A percentile compares a stretch with the other conserved stretches of the same genome.
Conservation (phyloP, 2,888 invertebrate species). For the Heliconius erato region DNA sequence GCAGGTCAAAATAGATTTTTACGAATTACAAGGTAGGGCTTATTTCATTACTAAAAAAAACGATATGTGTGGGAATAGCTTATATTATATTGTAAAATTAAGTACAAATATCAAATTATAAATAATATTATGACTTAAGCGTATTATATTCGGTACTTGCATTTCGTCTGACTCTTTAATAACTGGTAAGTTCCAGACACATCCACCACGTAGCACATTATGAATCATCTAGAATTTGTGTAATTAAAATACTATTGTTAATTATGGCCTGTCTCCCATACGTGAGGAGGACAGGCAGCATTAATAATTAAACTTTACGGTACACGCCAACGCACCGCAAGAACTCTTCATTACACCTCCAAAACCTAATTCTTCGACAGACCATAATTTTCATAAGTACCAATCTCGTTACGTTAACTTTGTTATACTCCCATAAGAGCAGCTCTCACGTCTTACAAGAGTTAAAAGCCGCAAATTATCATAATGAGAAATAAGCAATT, state of each 20-base stretch:
- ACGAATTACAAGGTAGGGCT: too few relatives aligned
- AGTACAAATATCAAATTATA: neutral
- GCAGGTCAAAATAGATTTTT: too few relatives aligned
- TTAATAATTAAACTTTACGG: conserved; percentile 53
- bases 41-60: too few relatives aligned
- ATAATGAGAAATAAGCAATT: conserved; percentile 81
- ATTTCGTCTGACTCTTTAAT: conserved; percentile 8
- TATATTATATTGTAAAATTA: neutral
- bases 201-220: conserved; percentile 22
- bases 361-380: conserved; percentile 50
- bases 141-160: neutral
- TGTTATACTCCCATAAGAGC: conserved; percentile 30
- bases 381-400: conserved; percentile 63
- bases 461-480: conserved; percentile 73
- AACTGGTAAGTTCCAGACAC: neutral
- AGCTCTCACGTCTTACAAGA: conserved; percentile 59
- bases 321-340: conserved; percentile 50
- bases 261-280: conserved; percentile 42
- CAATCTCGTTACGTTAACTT: conserved; percentile 45
- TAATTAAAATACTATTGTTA: conserved; percentile 51
- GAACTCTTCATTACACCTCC: conserved; percentile 44
- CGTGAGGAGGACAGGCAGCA: conserved; percentile 47
- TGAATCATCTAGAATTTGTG: conserved; percentile 41
- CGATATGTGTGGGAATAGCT: neutral
- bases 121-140: neutral